These are phyloP conservation scores for Scylla paramamosain DNA, from an alignment of 1,140 invertebrate genomes.

Conservation along the genomic window DNA sequence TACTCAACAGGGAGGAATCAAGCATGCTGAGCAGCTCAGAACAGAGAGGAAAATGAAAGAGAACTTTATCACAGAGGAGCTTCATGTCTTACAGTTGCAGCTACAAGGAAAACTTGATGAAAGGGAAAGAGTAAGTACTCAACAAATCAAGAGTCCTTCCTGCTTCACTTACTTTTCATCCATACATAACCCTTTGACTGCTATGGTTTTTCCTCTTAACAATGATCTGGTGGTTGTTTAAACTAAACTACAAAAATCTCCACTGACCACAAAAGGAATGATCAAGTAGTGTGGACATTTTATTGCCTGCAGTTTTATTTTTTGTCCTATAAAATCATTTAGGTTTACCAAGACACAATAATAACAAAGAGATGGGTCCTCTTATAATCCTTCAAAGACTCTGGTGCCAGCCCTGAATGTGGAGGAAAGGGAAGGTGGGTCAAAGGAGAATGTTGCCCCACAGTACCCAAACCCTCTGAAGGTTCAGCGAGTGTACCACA, in stretches of 20 bases:
- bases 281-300: too few relatives aligned
- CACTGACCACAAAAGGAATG: too few relatives aligned
- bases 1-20: conserved; percentile 37
- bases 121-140: background rate
- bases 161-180: too few relatives aligned
- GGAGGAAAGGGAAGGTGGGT: background rate
- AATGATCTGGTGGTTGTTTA: too few relatives aligned
- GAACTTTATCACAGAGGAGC: conserved; percentile 32
- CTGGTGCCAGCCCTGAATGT: conserved; percentile 39
- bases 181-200: too few relatives aligned
- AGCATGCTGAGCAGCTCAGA: conserved; percentile 31
- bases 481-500: conserved; percentile 48
- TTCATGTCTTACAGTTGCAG: conserved; percentile 32
- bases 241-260: too few relatives aligned
- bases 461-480: background rate
- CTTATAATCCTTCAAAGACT: background rate
- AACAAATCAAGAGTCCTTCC: too few relatives aligned
- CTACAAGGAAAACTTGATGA: background rate
- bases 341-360: too few relatives aligned
- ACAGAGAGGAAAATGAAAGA: conserved; percentile 55
- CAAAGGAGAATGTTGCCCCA: background rate
- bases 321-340: too few relatives aligned
- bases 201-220: too few relatives aligned
- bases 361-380: too few relatives aligned
- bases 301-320: too few relatives aligned